Conservation (phyloP, 2,888 invertebrate genomes). For the Bursaphelenchus okinawaensis region DNA sequence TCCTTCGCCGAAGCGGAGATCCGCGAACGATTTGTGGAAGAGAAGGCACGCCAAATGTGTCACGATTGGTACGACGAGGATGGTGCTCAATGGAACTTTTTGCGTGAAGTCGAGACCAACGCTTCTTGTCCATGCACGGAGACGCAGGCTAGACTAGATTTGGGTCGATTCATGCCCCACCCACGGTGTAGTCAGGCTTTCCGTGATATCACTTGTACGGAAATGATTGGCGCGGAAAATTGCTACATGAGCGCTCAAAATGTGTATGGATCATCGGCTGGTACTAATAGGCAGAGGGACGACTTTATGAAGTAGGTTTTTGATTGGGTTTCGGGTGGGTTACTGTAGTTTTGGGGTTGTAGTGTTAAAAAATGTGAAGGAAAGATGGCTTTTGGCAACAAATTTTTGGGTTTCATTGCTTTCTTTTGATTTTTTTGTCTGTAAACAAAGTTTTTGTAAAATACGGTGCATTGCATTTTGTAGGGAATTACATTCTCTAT, state of each 20-base stretch:
- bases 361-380: no score
- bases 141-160: conserved; percentile 81
- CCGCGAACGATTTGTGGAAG: conserved; percentile 37
- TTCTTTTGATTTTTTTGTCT: no score
- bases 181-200: conserved; percentile 48
- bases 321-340: no score
- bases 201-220: conserved; percentile 66
- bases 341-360: no score
- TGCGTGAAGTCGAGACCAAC: conserved; percentile 56
- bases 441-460: no score
- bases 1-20: conserved; percentile 31
- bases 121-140: conserved; percentile 72
- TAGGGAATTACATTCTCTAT: no score
- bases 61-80: conserved; percentile 57
- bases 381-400: no score
- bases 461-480: no score
- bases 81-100: conserved; percentile 55
- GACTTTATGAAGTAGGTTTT: no score
- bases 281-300: no score
- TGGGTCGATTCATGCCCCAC: conserved; percentile 79
- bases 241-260: conserved; percentile 64
- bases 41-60: conserved; percentile 55
- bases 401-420: no score
- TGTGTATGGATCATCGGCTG: conserved; percentile 50
- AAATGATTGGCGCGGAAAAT: conserved; percentile 81